phyloP scores from a whole-genome alignment of 2,888 invertebrate genomes.

The Drosophila antonietae region DNA sequence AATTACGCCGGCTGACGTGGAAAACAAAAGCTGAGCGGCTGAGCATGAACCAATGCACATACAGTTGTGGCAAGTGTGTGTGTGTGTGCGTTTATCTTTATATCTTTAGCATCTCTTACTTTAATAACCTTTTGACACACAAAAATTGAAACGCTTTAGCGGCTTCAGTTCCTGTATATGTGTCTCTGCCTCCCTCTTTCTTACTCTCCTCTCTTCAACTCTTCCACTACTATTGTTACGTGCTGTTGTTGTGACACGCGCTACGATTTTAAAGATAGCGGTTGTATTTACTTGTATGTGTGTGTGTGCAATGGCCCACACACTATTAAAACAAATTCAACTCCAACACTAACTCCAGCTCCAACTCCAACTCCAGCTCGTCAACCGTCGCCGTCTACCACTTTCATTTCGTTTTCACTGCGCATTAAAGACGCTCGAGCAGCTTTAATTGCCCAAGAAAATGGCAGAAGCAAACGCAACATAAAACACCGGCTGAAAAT shows the following conservation, averaged over 20 bases:
- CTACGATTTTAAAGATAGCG: constrained; percentile 60
- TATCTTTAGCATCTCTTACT: constrained; percentile 61
- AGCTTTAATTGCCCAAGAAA: constrained; percentile 72
- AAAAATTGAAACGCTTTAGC: constrained; percentile 71
- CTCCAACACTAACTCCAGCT: constrained; percentile 19
- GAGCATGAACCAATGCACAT: constrained; percentile 26
- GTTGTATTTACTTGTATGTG: constrained; percentile 38
- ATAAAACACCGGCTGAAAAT: constrained; percentile 53
- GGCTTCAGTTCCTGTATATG: constrained; percentile 46
- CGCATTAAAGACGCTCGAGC: constrained; percentile 75
- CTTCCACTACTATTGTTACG: constrained; percentile 14
- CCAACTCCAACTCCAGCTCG: constrained; percentile 38
- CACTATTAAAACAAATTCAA: constrained; percentile 44
- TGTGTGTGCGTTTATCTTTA: constrained; percentile 28
- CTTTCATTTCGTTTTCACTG: constrained; percentile 78
- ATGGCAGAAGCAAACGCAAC: constrained; percentile 45
- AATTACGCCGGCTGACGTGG: constrained; percentile 44
- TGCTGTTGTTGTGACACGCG: constrained; percentile 59
- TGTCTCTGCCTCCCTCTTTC: neutral
- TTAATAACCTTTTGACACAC: constrained; percentile 77
- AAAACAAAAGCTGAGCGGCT: constrained; percentile 52
- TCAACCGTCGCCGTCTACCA: constrained; percentile 57
- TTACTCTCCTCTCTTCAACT: neutral
- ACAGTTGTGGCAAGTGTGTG: neutral
- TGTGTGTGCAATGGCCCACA: constrained; percentile 36